Percentiles rank a stretch among this genome's conserved stretches.
Conservation (phyloP, 2,888 invertebrate genomes). For the Prosapia bicincta region DNA sequence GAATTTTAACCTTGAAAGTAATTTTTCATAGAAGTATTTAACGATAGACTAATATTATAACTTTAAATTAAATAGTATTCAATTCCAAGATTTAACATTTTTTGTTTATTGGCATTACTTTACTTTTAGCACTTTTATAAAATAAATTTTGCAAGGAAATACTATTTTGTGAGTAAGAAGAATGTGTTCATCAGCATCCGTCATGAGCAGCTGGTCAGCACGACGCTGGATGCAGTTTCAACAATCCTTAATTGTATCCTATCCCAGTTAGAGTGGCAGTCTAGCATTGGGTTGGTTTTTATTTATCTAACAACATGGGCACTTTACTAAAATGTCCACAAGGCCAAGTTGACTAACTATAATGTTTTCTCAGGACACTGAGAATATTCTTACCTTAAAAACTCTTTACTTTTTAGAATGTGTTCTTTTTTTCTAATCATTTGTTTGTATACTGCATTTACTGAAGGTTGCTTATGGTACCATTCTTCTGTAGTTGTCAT, state of each 20-base stretch:
- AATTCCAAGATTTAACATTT: background rate
- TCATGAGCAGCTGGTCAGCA: background rate
- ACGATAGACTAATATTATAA: background rate
- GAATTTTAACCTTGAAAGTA: background rate
- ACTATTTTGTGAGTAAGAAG: background rate
- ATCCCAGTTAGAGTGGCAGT: background rate
- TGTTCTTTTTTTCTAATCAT: background rate
- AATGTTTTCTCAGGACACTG: background rate
- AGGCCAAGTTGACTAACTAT: conserved; percentile 34
- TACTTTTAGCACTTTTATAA: background rate
- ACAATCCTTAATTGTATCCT: background rate
- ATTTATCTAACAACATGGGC: background rate
- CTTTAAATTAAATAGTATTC: background rate
- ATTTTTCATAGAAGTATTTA: background rate
- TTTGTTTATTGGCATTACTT: background rate
- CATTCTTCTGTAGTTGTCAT: background rate
- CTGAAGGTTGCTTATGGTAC: background rate
- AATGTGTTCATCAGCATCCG: background rate
- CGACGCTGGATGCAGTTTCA: background rate
- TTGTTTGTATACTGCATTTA: background rate
- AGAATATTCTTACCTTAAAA: background rate
- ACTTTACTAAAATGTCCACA: conserved; percentile 31
- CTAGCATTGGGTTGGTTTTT: background rate
- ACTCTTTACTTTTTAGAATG: background rate
- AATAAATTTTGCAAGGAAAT: background rate